A percentile compares a stretch with the other conserved stretches of the same genome.
phyloP scores from a whole-genome alignment of 2,888 invertebrate species.

The Eutolmus rufibarbis region DNA sequence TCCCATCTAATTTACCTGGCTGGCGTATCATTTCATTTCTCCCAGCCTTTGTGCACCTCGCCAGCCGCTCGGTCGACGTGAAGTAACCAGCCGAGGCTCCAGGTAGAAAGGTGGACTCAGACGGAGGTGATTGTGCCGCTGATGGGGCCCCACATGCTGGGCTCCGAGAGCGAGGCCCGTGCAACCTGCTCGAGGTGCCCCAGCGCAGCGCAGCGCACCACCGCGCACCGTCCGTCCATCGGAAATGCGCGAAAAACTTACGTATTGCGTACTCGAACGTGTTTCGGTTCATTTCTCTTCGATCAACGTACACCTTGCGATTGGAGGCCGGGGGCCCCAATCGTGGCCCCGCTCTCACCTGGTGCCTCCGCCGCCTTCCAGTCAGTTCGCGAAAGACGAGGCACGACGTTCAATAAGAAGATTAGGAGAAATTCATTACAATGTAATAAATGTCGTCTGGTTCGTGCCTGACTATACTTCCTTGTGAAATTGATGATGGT shows the following conservation, averaged over 20 bases:
- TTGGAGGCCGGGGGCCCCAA: not conserved
- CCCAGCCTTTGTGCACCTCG: not conserved
- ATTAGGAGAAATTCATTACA: slow-evolving; percentile 37
- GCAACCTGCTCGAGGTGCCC: not conserved
- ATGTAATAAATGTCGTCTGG: slow-evolving; percentile 34
- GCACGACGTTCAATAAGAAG: not conserved
- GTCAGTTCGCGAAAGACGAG: not conserved
- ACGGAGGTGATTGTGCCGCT: not conserved
- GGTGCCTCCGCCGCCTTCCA: not conserved
- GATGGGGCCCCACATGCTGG: not conserved
- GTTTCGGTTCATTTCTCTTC: slow-evolving; percentile 24
- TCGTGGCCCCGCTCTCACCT: not conserved
- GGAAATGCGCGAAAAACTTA: slow-evolving; percentile 14
- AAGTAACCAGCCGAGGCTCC: not conserved
- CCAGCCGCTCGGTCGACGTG: not conserved
- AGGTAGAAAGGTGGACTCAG: not conserved
- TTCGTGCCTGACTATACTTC: not conserved
- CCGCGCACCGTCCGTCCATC: not conserved
- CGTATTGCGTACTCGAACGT: slow-evolving; percentile 15
- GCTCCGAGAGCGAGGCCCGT: not conserved
- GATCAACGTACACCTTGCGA: not conserved
- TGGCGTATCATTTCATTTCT: slow-evolving; percentile 21
- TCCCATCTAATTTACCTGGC: slow-evolving; percentile 30
- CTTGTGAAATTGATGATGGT: not conserved
- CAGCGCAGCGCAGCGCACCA: not conserved